phyloP scores from a whole-genome alignment of 2,888 invertebrate species.

The Neria commutata region DNA sequence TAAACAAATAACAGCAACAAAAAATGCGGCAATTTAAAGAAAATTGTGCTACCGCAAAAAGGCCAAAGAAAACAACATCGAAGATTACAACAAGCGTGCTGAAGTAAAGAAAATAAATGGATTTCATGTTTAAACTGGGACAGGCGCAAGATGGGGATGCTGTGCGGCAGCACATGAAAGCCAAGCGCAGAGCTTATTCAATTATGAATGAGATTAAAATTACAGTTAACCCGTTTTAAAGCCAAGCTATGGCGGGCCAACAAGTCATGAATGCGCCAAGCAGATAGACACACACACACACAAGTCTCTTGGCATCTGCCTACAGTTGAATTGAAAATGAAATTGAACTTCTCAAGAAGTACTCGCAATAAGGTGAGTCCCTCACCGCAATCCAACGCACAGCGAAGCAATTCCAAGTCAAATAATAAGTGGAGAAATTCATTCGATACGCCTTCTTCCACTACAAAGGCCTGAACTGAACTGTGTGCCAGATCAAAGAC shows the following conservation, averaged over 20 bases:
- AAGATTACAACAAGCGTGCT: not conserved
- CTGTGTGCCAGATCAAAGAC: not conserved
- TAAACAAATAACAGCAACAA: not conserved
- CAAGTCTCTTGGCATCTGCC: not conserved
- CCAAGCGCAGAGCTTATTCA: constrained; percentile 38
- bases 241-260: not conserved
- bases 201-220: constrained; percentile 47
- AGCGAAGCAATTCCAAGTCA: constrained; percentile 1
- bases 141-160: not conserved
- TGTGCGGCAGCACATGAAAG: not conserved
- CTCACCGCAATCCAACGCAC: not conserved
- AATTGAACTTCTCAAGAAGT: constrained; percentile 1
- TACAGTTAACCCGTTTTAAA: constrained; percentile 33
- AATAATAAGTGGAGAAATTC: not conserved
- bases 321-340: not conserved
- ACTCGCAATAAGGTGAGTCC: too few relatives aligned
- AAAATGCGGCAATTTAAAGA: not conserved
- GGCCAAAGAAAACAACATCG: not conserved
- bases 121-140: not conserved
- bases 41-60: not conserved
- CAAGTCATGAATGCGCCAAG: not conserved
- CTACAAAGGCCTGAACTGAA: too few relatives aligned
- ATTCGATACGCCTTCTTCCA: not conserved
- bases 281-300: not conserved
- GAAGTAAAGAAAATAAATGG: constrained; percentile 3